Evolutionary conservation across 2,113 vertebrate genomes (phyloP).

Genomic region (Trogon melanurus): DNA sequence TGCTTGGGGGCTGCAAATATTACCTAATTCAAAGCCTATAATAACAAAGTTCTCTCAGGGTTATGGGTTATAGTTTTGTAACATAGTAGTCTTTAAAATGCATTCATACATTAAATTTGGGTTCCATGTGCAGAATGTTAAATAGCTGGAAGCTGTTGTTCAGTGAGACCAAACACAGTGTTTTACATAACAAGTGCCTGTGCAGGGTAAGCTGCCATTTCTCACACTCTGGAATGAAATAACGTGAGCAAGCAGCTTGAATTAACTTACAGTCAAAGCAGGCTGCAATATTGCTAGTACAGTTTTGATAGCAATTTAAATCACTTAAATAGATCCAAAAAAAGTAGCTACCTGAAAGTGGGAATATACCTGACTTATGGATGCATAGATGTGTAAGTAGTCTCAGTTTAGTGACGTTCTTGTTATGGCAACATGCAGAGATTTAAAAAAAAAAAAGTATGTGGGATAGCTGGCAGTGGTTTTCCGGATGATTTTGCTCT

Average conservation of each 20-base stretch:
- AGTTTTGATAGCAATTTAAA: neutral
- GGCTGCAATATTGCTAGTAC: neutral
- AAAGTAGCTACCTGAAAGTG: neutral
- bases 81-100: conserved; percentile 54
- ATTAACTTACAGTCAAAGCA: conserved; percentile 24
- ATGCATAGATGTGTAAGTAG: neutral
- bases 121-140: conserved; percentile 55
- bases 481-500: neutral
- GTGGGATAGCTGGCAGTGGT: neutral
- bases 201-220: conserved; percentile 48
- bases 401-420: neutral
- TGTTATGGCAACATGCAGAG: neutral
- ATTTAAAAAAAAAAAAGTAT: neutral
- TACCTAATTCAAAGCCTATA: conserved; percentile 4
- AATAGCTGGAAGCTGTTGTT: conserved; percentile 60
- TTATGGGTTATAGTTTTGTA: conserved; percentile 45
- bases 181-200: conserved; percentile 58
- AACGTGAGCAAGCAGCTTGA: neutral
- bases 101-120: conserved; percentile 60
- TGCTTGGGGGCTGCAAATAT: conserved; percentile 29
- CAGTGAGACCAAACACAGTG: neutral
- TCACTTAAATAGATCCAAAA: neutral
- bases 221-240: conserved; percentile 34
- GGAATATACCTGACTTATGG: neutral
- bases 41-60: conserved; percentile 20